Conservation (phyloP, 2,797 vertebrate species). For the Bufotes viridis region DNA sequence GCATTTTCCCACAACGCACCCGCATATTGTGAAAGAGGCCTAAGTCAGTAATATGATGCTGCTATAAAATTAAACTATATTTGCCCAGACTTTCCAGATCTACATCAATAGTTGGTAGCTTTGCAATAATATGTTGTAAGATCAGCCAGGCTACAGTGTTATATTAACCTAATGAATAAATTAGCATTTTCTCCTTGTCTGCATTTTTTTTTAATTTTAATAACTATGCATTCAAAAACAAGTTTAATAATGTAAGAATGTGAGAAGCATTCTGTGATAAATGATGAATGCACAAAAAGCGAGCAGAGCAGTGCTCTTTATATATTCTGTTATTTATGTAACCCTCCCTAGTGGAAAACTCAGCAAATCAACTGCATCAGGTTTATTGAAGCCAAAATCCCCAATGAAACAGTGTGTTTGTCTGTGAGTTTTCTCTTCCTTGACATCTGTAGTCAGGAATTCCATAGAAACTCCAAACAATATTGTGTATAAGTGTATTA, state of each 20-base stretch:
- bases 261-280: constrained; percentile 10
- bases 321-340: constrained; percentile 45
- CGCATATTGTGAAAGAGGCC: no score
- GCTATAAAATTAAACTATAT: background rate
- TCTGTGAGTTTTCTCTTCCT: constrained; percentile 11
- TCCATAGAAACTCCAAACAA: background rate
- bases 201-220: constrained; percentile 24
- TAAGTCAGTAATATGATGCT: background rate
- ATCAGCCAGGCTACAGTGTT: background rate
- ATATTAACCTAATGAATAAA: constrained; percentile 34
- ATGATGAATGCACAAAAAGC: constrained; percentile 29
- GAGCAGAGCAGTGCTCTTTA: background rate
- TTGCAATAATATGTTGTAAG: constrained; percentile 15
- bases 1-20: no score
- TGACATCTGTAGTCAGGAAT: constrained; percentile 22
- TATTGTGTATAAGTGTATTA: background rate
- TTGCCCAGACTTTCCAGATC: background rate
- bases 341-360: constrained; percentile 25
- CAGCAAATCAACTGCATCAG: constrained; percentile 27
- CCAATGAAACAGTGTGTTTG: constrained; percentile 22
- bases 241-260: constrained; percentile 49
- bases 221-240: constrained; percentile 33
- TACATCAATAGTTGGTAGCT: background rate
- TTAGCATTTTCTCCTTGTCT: background rate
- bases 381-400: constrained; percentile 46